These are phyloP conservation scores for Notothenia coriiceps DNA, from an alignment of 2,113 vertebrate genomes.

Conservation along the genomic window DNA sequence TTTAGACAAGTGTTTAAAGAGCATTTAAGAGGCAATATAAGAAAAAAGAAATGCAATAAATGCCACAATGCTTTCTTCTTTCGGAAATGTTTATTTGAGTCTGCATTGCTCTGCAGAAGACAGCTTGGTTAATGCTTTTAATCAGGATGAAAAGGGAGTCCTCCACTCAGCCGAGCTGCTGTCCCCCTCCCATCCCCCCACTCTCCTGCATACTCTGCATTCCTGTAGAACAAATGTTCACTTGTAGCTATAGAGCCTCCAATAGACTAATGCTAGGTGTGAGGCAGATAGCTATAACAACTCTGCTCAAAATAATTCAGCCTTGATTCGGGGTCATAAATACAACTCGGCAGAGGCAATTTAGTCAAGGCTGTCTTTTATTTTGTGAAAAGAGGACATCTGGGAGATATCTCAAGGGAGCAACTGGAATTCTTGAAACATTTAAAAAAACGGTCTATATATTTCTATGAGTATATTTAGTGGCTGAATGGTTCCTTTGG, in stretches of 20 bases:
- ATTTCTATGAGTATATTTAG: background rate
- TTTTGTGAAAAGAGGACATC: background rate
- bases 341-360: background rate
- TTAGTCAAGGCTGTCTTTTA: background rate
- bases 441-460: background rate
- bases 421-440: background rate
- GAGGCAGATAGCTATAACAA: slow-evolving; percentile 59
- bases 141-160: slow-evolving; percentile 80
- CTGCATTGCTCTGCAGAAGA: slow-evolving; percentile 22
- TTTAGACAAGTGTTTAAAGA: background rate
- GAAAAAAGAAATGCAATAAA: background rate
- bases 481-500: background rate
- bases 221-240: slow-evolving; percentile 92
- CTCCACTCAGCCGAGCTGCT: slow-evolving; percentile 72
- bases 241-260: slow-evolving; percentile 91
- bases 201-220: slow-evolving; percentile 87
- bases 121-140: slow-evolving; percentile 71
- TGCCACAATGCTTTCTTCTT: slow-evolving; percentile 6
- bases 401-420: background rate
- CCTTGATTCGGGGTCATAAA: slow-evolving; percentile 8
- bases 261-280: slow-evolving; percentile 82
- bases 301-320: slow-evolving; percentile 43
- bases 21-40: background rate
- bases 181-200: slow-evolving; percentile 83
- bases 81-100: slow-evolving; percentile 15